Evolutionary conservation across 2,888 invertebrate species (phyloP).

Genomic region (Hyles lineata): DNA sequence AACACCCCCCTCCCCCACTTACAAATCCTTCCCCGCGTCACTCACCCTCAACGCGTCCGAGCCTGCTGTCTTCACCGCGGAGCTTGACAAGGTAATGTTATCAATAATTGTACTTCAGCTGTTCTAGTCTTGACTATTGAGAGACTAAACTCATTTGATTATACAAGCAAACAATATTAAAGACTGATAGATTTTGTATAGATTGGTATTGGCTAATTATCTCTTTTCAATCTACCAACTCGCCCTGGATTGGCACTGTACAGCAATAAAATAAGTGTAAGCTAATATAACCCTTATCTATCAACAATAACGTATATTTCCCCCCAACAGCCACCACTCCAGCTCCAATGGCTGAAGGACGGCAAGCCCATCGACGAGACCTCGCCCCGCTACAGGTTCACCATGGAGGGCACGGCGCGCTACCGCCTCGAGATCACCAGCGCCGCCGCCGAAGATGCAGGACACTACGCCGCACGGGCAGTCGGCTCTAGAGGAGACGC

Average conservation of each 20-base stretch:
- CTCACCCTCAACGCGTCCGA: slow-evolving; percentile 92
- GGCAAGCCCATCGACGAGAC: slow-evolving; percentile 94
- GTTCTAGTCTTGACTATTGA: not conserved
- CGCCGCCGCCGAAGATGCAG: slow-evolving; percentile 91
- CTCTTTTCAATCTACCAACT: too few relatives aligned
- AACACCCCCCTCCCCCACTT: slow-evolving; percentile 92
- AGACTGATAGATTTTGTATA: too few relatives aligned
- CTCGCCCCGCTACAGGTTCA: slow-evolving; percentile 91
- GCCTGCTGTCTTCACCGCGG: slow-evolving; percentile 91
- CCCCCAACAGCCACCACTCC: slow-evolving; percentile 82
- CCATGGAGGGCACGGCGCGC: slow-evolving; percentile 91
- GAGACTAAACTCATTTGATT: not conserved
- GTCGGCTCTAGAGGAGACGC: slow-evolving; percentile 94
- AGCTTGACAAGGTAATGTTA: slow-evolving; percentile 86
- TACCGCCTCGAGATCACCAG: slow-evolving; percentile 92
- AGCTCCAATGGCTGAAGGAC: slow-evolving; percentile 95
- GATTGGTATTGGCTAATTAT: too few relatives aligned
- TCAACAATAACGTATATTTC: not conserved
- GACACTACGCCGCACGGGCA: slow-evolving; percentile 94
- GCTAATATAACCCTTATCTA: not conserved
- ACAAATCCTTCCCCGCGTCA: slow-evolving; percentile 95
- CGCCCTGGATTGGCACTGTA: too few relatives aligned
- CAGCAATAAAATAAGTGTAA: too few relatives aligned
- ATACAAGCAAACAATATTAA: too few relatives aligned
- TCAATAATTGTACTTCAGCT: not conserved